Evolutionary conservation across 2,113 vertebrate genomes (phyloP), one percentile per base, ranked within the genome.

Genomic region (Australoheros scitulus): DNA sequence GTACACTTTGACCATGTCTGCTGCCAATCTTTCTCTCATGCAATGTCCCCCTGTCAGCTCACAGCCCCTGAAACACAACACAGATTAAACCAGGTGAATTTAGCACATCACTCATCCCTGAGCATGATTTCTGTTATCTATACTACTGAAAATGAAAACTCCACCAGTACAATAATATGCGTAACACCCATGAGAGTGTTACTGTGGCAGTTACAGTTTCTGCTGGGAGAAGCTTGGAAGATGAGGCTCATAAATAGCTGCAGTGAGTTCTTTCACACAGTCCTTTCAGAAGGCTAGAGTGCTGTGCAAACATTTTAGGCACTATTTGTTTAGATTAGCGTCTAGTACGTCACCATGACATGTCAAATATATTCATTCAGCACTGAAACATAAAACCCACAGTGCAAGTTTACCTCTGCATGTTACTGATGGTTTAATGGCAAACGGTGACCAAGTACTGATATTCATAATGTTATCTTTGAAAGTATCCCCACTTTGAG

Each of bases 1-100:
- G 80, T 80, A 60, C 47, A 72, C 80, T 87, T 84, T 76, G 61
- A 80, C 90, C 89, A 84, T 89, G 36, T 63, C 32, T 32, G 65
- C 76, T 78, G 77, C 26, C 56, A 78, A 22, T 60, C 41, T 68
- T 18, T 76, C 68, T 75, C 43, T 83, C 79, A 64, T 76, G 38
- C 79, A 63, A 36, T 22, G 11, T 61, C 15, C 65, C 83, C 50
- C 65, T 43, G 77, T 87, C 78, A 76, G 41, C 52, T 24, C 38
- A 17, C 57, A 78, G 78, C 3, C 57, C 63, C 85, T 89, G 56
- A 80, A 92, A 91, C 2, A 74, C 77, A 82, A 52, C 10, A 64
- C 56, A 4, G 32, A 43, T 68, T 55, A 50, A 70, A 80, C 2
- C 26, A 43, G 26, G 3, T 32, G 11, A 43, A 60, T 24, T 13